These are phyloP conservation scores for Parotia lawesii DNA, from an alignment of 2,113 vertebrate genomes.

Conservation along the genomic window DNA sequence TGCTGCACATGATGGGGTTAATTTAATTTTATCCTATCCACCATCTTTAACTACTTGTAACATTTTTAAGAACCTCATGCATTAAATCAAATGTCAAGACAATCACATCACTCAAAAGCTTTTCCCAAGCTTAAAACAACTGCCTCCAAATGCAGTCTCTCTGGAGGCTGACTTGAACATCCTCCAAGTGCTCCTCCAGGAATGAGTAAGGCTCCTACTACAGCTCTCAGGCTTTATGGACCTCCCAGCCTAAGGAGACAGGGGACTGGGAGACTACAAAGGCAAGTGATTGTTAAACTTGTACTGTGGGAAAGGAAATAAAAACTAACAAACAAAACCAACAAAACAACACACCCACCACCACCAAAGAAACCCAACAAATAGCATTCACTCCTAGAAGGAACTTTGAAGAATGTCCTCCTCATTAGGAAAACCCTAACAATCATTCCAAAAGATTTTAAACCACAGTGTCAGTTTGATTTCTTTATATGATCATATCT, in stretches of 20 bases:
- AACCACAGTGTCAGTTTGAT: not conserved
- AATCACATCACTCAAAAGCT: not conserved
- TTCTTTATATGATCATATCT: not conserved
- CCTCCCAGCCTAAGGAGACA: not conserved
- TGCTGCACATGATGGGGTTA: not conserved
- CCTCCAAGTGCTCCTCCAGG: not conserved
- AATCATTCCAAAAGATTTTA: not conserved
- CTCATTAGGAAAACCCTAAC: not conserved
- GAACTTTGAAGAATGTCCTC: not conserved
- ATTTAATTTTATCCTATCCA: slow-evolving; percentile 13
- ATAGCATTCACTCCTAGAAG: not conserved
- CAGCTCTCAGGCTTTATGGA: not conserved
- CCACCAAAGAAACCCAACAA: not conserved
- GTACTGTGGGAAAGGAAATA: not conserved
- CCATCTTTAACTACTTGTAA: not conserved
- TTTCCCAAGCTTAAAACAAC: not conserved
- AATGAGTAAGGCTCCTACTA: not conserved
- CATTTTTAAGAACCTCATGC: not conserved
- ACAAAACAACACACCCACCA: not conserved
- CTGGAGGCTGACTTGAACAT: not conserved
- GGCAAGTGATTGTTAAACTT: not conserved
- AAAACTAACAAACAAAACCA: not conserved
- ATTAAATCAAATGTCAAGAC: slow-evolving; percentile 29
- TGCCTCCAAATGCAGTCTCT: not conserved
- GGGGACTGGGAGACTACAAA: not conserved